Evolutionary conservation across 2,113 vertebrate species (phyloP), one percentile per base, ranked within the genome.

Genomic region (Clarias gariepinus): DNA sequence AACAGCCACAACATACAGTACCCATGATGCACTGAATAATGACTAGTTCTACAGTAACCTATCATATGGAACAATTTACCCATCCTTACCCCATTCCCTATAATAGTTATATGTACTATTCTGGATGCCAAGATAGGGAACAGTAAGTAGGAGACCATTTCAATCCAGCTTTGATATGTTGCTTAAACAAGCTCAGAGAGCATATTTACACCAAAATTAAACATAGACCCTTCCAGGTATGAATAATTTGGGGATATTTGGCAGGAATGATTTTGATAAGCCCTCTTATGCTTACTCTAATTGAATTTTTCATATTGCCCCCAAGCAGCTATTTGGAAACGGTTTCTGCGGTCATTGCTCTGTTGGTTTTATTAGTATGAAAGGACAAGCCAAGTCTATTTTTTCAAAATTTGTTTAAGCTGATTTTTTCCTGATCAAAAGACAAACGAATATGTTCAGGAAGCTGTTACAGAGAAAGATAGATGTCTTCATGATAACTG

Each of bases 201-300:
- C 28, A 58, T 66, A 79, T 83, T 61, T 82, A 82, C 89, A 78
- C 55, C 57, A 87, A 83, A 47, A 90, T 89, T 85, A 89, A 85
- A 92, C 80, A 85, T 89, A 76, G 84, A 86, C 76, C 87, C 85
- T 90, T 86, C 78, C 87, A 92, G 89, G 87, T 88, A 88, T 85
- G 86, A 90, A 85, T 87, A 80, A 85, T 84, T 81, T 82, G 79
- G 79, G 82, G 89, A 89, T 84, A 87, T 89, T 89, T 90, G 82
- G 83, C 89, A 84, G 90, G 88, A 85, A 88, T 86, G 83, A 91
- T 89, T 91, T 89, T 89, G 86, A 92, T 89, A 91, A 91, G 88
- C 88, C 84, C 90, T 86, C 87, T 88, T 89, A 71, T 88, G 87
- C 85, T 83, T 82, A 61, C 66, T 88, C 87, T 89, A 90, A 87